A percentile compares a stretch with the other conserved stretches of the same genome.
Conservation (phyloP, 2,888 invertebrate species). For the Dasysyrphus tricinctus region DNA sequence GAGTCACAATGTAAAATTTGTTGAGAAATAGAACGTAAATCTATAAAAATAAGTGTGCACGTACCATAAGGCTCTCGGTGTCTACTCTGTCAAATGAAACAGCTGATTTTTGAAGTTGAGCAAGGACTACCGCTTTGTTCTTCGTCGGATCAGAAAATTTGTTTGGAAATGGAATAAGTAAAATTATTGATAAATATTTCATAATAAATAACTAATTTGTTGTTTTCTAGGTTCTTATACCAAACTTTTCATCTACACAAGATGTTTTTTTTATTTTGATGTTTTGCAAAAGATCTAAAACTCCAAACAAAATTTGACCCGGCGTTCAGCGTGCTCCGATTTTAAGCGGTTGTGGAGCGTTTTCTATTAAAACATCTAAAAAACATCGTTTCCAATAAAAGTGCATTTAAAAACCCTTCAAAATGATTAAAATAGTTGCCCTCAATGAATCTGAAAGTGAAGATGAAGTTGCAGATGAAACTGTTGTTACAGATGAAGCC, state of each 20-base stretch:
- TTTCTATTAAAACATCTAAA: too few species aligned
- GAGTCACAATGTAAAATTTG: too few species aligned
- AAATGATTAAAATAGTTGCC: slow-evolving; percentile 77
- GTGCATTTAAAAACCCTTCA: background rate
- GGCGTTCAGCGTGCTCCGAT: background rate
- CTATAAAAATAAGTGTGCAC: background rate
- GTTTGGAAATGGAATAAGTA: background rate
- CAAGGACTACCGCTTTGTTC: background rate
- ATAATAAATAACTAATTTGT: background rate
- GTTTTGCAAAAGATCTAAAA: background rate
- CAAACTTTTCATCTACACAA: background rate
- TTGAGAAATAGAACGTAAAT: background rate
- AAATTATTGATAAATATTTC: background rate
- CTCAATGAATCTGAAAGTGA: slow-evolving; percentile 76
- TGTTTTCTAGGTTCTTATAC: background rate
- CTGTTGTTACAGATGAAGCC: slow-evolving; percentile 76
- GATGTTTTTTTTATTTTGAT: background rate
- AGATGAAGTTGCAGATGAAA: slow-evolving; percentile 68
- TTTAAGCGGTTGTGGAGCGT: background rate
- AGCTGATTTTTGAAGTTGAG: slow-evolving; percentile 22
- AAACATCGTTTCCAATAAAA: background rate
- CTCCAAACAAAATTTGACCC: background rate
- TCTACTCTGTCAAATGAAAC: slow-evolving; percentile 19
- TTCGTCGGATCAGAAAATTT: background rate
- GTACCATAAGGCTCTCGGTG: background rate